phyloP scores from a whole-genome alignment of 2,888 invertebrate species.

The Drosophila meridiana region DNA sequence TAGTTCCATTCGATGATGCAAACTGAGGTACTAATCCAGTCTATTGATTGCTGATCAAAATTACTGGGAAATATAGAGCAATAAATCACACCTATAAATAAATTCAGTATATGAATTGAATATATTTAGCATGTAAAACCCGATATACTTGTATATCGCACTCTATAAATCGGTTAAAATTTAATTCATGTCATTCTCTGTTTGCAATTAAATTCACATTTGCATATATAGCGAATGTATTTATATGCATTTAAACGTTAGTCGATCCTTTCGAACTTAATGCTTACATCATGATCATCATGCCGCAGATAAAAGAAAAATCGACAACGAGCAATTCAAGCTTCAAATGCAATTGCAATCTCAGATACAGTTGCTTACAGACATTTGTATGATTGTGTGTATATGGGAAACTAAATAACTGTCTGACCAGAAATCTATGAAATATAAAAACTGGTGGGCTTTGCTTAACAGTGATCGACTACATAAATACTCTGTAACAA shows the following conservation, averaged over 20 bases:
- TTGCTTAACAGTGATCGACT: not conserved
- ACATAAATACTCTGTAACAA: not conserved
- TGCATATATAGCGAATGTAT: not conserved
- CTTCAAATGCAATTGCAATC: constrained; percentile 57
- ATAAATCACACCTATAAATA: not conserved
- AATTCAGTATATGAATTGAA: not conserved
- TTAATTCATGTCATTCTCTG: not conserved
- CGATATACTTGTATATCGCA: not conserved
- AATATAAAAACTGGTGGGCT: not conserved
- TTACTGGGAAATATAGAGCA: not conserved
- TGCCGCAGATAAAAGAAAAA: constrained; percentile 54
- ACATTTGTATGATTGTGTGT: not conserved
- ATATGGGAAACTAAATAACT: constrained; percentile 31
- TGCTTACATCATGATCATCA: constrained; percentile 73
- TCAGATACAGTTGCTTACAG: constrained; percentile 24
- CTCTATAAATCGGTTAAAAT: not conserved
- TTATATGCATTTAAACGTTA: not conserved
- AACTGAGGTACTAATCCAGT: not conserved
- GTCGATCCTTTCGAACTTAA: constrained; percentile 40
- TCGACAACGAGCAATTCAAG: constrained; percentile 21
- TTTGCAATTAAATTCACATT: constrained; percentile 9
- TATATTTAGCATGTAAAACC: not conserved
- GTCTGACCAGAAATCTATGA: constrained; percentile 18
- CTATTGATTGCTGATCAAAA: not conserved
- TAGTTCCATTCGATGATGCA: not conserved